Evolutionary conservation across 1,140 invertebrate genomes (phyloP), one percentile per base, ranked within the genome.

Genomic region (Habropoda laboriosa): DNA sequence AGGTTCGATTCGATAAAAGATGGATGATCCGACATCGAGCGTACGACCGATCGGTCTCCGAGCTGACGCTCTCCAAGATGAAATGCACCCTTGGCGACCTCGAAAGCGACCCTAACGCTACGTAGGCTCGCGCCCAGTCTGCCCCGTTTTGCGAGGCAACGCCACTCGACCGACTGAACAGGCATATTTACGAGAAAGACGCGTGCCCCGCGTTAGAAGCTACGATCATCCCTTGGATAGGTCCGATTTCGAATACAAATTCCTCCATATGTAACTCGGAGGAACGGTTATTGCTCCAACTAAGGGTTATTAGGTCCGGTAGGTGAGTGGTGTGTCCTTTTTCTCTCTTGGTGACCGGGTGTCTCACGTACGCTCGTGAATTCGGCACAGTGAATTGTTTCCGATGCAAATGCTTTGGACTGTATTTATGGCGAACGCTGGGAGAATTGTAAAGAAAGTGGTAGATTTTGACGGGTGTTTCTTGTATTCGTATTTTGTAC

Each of bases 41-140:
- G 88, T 78, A 83, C 64, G 87, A 89, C 88, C 90, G 90, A 93
- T 92, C 91, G 91, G 88, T 92, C 92, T 92, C 90, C 88, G 86
- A 82, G 85, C 90, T 93, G 92, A 92, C 91, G 91, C 87, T 82
- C 64, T 83, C 87, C 89, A 92, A 93, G 91, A 92, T 92, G 90
- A 92, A 93, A 92, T 92, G 91, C 89, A 93, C 91, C 92, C 91
- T 88, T 89, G 92, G 86, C 89, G 90, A 89, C 80, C 85, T 77
- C 81, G 68, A 77, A 58, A 72, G 35, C 85, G 77, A 83, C 89
- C 82, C 88, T 78, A 79, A 80, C 79, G 72, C 77, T 66, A 70
- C 70, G 67, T 71, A 67, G 55, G 38, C 35, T 27, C 35, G 16
- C 7, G 16, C 7, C 18, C 27, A 35, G 49, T 38, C 49, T 12